Evolutionary conservation across 2,797 vertebrate genomes (phyloP).

Genomic region (Rallus crepitans): DNA sequence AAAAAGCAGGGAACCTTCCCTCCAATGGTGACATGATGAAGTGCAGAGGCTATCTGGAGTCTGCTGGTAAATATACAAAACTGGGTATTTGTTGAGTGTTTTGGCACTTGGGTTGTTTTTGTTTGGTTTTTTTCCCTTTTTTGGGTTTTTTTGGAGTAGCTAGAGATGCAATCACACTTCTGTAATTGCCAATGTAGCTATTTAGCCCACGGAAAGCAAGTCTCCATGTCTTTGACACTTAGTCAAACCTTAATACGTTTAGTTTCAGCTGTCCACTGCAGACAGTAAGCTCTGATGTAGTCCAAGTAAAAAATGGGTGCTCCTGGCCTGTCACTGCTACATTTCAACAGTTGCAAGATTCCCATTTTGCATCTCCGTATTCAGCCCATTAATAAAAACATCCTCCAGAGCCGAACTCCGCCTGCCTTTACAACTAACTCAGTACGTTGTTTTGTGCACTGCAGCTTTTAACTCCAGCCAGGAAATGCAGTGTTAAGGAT

Average conservation of each 20-base stretch:
- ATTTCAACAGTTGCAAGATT: neutral
- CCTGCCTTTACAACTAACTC: neutral
- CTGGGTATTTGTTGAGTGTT: neutral
- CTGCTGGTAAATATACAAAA: neutral
- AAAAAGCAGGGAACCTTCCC: neutral
- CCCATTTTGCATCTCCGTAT: neutral
- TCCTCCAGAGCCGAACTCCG: neutral
- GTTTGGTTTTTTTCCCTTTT: neutral
- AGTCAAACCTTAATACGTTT: neutral
- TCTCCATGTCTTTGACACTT: neutral
- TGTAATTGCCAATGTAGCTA: neutral
- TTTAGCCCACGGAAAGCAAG: neutral
- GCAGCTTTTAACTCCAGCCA: neutral
- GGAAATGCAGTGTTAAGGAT: neutral
- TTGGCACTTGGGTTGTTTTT: neutral
- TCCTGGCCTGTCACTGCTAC: neutral
- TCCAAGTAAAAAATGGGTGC: neutral
- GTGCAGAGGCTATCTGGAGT: neutral
- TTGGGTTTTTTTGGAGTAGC: neutral
- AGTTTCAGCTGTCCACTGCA: neutral
- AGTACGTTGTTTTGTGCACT: fast-evolving
- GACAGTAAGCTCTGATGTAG: neutral
- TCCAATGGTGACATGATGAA: neutral
- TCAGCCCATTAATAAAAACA: neutral
- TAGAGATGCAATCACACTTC: neutral